Evolutionary conservation across 2,888 invertebrate genomes (phyloP), one percentile per base, ranked within the genome.

Genomic region (Epirrhoe tristata): DNA sequence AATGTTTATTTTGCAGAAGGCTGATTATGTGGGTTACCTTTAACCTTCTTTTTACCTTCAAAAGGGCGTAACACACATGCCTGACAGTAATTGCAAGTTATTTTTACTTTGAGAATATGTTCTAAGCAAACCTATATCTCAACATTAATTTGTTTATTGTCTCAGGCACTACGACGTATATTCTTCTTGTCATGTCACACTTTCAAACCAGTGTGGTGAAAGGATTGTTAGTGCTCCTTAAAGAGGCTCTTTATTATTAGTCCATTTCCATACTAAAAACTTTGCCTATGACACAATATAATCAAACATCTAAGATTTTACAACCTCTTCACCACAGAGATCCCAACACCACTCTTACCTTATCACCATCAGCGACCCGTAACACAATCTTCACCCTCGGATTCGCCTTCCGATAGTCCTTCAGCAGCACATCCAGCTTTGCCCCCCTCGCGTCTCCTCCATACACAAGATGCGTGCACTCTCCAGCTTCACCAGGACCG

Each of bases 381-480:
- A 95, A 80, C 70, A 95, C 84, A 72, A 95, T 89, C 85, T 95
- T 95, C 74, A 94, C 83, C 64, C 91, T 87, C 32, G 93, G 93
- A 70, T 92, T 90, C 67, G 83, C 85, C 72, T 92, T 92, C 78
- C 90, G 90, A 74, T 94, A 90, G 71, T 89, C 91, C 81, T 94
- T 94, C 74, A 93, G 76, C 50, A 93, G 63, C 32, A 77, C 76
- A 34, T 91, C 91, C 59, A 93, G 86, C 68, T 91, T 89, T 5
- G 92, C 90, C 71, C 90, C 93, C 72, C 91, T 86, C 62, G 87
- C 88, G 71, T 86, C 82, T 59, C 94, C 93, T 59, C 88, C 79
- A 80, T 94, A 93, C 54, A 94, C 91, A 68, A 94, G 83, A 79
- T 94, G 94, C 63, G 94, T 93, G 77, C 94, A 94, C 85, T 94